A percentile compares a stretch with the other conserved stretches of the same genome.
Conservation (phyloP, 2,888 invertebrate genomes). For the Euclidia mi region DNA sequence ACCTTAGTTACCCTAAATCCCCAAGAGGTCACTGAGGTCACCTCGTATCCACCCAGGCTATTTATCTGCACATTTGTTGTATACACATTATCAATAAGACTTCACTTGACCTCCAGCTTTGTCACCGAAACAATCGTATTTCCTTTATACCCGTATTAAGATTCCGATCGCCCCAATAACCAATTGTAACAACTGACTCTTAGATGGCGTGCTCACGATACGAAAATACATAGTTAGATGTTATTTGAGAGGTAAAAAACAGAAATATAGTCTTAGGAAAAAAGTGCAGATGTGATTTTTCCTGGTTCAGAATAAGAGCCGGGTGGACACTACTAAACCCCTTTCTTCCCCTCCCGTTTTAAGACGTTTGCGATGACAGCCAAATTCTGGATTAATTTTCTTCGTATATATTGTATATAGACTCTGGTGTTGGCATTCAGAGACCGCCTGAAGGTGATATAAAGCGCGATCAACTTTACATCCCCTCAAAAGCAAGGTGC, state of each 20-base stretch:
- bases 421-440: too few relatives aligned
- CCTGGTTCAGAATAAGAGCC: too few relatives aligned
- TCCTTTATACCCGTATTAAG: slow-evolving; percentile 45
- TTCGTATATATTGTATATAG: too few relatives aligned
- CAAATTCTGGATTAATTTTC: too few relatives aligned
- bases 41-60: not conserved
- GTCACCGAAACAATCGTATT: slow-evolving; percentile 12
- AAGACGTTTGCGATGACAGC: too few relatives aligned
- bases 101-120: slow-evolving; percentile 11
- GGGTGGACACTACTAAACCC: too few relatives aligned
- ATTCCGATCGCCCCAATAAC: slow-evolving; percentile 61
- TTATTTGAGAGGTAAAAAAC: not conserved
- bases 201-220: slow-evolving; percentile 60
- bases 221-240: slow-evolving; percentile 54
- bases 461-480: too few relatives aligned
- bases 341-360: too few relatives aligned
- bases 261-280: slow-evolving; percentile 22
- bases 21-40: not conserved
- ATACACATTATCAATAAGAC: slow-evolving; percentile 17
- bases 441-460: too few relatives aligned
- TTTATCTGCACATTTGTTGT: slow-evolving; percentile 3
- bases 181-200: slow-evolving; percentile 63
- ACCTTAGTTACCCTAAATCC: not conserved
- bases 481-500: too few relatives aligned
- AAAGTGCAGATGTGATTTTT: too few relatives aligned